These are phyloP conservation scores for Lochmaea capreae DNA, from an alignment of 2,888 invertebrate species.

Conservation along the genomic window DNA sequence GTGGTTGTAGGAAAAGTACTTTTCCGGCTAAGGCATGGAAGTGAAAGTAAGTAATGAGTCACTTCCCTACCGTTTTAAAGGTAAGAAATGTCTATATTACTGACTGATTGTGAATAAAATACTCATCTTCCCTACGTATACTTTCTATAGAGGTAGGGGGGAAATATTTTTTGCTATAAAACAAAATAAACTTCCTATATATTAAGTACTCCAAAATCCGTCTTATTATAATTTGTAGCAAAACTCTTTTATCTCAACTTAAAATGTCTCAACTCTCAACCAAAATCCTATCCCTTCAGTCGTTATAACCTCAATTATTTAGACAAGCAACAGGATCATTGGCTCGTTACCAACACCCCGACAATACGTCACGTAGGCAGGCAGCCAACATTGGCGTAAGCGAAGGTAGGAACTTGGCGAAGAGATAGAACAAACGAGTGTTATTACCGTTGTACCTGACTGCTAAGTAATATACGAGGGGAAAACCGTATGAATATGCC, in stretches of 20 bases:
- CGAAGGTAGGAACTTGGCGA: slow-evolving; percentile 27
- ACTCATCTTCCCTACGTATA: too few species aligned
- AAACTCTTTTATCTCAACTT: neutral
- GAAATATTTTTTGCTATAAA: too few species aligned
- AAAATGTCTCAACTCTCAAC: slow-evolving; percentile 8
- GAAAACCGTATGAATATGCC: neutral
- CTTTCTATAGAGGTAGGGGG: too few species aligned
- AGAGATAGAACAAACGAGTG: slow-evolving; percentile 58
- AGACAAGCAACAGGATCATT: slow-evolving; percentile 30
- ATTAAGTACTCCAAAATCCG: neutral
- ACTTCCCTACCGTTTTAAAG: too few species aligned
- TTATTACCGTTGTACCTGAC: slow-evolving; percentile 59
- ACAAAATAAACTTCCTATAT: neutral
- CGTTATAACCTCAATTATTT: slow-evolving; percentile 28
- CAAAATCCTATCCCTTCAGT: slow-evolving; percentile 15
- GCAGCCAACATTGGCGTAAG: slow-evolving; percentile 11
- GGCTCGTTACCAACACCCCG: slow-evolving; percentile 46
- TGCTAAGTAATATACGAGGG: slow-evolving; percentile 39
- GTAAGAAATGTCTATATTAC: too few species aligned
- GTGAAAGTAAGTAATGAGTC: too few species aligned
- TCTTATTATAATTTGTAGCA: neutral
- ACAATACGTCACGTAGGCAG: slow-evolving; percentile 62
- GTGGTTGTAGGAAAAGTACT: too few species aligned
- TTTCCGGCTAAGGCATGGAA: too few species aligned
- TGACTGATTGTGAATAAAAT: too few species aligned